Conservation (phyloP, 2,113 vertebrate genomes). For the Pitta sordida region DNA sequence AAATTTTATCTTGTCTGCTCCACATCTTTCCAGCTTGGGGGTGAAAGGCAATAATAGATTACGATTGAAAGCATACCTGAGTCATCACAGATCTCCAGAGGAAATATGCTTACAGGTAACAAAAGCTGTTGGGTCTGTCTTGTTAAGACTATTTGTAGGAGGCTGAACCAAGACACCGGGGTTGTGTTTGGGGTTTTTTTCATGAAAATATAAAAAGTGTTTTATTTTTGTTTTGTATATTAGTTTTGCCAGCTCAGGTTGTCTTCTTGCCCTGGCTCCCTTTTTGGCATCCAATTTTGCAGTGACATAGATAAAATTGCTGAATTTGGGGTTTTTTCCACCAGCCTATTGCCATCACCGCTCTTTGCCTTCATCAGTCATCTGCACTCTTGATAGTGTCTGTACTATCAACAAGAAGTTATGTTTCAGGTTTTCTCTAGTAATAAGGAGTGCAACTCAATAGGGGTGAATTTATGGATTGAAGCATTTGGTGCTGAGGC, state of each 20-base stretch:
- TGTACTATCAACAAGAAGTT: not conserved
- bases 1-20: not conserved
- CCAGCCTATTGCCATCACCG: not conserved
- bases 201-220: not conserved
- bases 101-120: conserved; percentile 5
- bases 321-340: not conserved
- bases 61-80: not conserved
- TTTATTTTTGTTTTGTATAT: not conserved
- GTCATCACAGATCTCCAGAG: not conserved
- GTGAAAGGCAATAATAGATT: not conserved
- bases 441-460: not conserved
- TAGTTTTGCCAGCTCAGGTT: not conserved
- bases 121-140: not conserved
- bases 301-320: not conserved
- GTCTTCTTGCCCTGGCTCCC: not conserved
- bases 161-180: not conserved
- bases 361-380: not conserved
- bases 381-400: not conserved
- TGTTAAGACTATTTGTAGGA: not conserved
- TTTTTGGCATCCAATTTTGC: not conserved
- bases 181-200: not conserved
- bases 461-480: not conserved
- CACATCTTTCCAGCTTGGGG: not conserved
- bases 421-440: not conserved
- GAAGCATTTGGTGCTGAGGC: not conserved